These are phyloP conservation scores for Malurus leucopterus DNA, from an alignment of 2,797 vertebrate genomes.

Conservation along the genomic window DNA sequence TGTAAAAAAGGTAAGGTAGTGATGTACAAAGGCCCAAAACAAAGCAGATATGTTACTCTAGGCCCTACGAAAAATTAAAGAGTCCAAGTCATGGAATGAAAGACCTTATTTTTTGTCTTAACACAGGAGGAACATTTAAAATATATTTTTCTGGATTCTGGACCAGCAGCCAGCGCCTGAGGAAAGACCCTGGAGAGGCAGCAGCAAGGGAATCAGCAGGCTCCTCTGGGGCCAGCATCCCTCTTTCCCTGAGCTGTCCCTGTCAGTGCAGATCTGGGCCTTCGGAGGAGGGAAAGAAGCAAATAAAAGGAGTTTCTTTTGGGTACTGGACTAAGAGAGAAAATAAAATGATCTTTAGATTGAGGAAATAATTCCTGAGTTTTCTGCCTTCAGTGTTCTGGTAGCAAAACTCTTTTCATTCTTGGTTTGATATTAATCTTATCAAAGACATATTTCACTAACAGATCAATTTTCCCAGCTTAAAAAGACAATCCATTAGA, in stretches of 20 bases:
- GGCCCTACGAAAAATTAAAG: not conserved
- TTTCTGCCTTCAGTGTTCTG: not conserved
- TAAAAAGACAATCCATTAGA: not conserved
- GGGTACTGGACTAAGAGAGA: not conserved
- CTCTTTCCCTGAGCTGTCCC: rapidly evolving
- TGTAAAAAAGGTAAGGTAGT: not conserved
- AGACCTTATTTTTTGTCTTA: not conserved
- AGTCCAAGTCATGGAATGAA: not conserved
- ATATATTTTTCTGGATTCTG: not conserved
- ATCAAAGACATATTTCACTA: not conserved
- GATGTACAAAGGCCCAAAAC: not conserved
- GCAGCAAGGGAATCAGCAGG: not conserved
- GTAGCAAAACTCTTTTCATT: not conserved
- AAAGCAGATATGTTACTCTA: not conserved
- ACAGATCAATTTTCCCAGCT: conserved; percentile 8
- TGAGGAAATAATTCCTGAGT: not conserved
- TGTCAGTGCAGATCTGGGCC: not conserved
- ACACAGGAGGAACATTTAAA: not conserved
- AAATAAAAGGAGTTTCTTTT: not conserved
- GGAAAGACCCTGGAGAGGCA: rapidly evolving
- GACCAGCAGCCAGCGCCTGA: not conserved
- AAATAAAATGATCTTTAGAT: not conserved
- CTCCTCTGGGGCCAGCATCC: not conserved
- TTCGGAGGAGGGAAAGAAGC: not conserved
- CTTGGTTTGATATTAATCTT: not conserved